Conservation (phyloP, 2,888 invertebrate species). For the Seira sanloemensis region DNA sequence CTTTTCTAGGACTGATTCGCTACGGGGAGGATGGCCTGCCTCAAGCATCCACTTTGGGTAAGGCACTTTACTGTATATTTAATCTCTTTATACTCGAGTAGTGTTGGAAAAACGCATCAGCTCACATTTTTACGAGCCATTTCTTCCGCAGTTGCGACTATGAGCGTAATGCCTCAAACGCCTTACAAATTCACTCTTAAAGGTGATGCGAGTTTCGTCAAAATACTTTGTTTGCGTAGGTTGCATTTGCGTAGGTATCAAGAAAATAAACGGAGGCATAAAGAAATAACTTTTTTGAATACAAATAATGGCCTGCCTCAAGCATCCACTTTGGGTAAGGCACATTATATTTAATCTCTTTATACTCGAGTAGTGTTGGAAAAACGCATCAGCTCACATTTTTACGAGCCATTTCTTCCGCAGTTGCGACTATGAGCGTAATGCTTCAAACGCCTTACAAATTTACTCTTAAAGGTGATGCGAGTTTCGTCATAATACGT, state of each 20-base stretch:
- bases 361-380: not conserved
- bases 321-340: conserved; percentile 71
- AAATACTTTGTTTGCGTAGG: not conserved
- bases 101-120: not conserved
- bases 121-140: not conserved
- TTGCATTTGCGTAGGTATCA: conserved; percentile 8
- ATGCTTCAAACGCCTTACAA: not conserved
- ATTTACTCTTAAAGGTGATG: not conserved
- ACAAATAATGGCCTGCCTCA: conserved; percentile 63
- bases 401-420: conserved; percentile 2
- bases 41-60: conserved; percentile 72
- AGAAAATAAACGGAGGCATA: not conserved
- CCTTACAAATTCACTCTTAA: not conserved
- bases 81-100: not conserved
- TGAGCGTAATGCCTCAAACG: not conserved
- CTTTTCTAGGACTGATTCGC: conserved; percentile 54
- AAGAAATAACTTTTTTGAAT: conserved; percentile 2
- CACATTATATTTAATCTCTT: not conserved
- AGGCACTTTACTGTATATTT: conserved; percentile 18
- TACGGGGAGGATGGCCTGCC: conserved; percentile 70
- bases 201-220: not conserved
- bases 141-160: not conserved
- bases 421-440: not conserved
- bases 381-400: not conserved
- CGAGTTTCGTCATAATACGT: not conserved